Percentiles rank a stretch among this genome's conserved stretches.
Evolutionary conservation across 2,797 vertebrate species (phyloP).

Genomic region (Helicolenus hilgendorfi): DNA sequence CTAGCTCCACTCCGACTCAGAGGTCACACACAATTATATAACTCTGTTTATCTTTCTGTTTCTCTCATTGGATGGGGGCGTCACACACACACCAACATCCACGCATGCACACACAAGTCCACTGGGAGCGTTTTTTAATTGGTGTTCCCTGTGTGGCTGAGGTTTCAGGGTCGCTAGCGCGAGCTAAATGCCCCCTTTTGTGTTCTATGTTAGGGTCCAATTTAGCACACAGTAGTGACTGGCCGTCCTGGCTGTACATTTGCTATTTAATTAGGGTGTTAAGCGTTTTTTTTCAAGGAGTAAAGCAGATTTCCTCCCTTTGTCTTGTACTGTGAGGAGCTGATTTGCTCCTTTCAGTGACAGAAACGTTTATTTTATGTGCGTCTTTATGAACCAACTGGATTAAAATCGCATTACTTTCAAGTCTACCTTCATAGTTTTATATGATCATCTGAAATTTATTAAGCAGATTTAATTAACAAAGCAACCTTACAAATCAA

Average conservation of each 20-base stretch:
- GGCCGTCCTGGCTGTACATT: constrained; percentile 45
- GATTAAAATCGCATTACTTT: background rate
- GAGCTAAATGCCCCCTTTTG: constrained; percentile 66
- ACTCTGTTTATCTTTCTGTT: constrained; percentile 37
- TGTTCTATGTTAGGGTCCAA: constrained; percentile 66
- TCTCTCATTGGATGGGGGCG: constrained; percentile 7
- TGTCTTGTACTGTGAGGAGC: background rate
- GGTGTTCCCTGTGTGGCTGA: constrained; percentile 61
- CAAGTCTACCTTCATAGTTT: background rate
- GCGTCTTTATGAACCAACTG: background rate
- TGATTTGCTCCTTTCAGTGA: background rate
- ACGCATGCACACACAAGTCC: constrained; percentile 41
- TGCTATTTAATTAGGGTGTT: constrained; percentile 68
- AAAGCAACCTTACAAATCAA: constrained; percentile 12
- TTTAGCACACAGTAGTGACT: constrained; percentile 67
- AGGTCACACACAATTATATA: constrained; percentile 11
- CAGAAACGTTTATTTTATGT: background rate
- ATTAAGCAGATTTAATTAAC: constrained; percentile 2
- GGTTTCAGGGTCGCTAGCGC: constrained; percentile 57
- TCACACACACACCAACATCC: constrained; percentile 47
- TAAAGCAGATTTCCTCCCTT: constrained; percentile 3
- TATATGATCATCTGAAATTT: background rate
- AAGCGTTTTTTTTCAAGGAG: constrained; percentile 7
- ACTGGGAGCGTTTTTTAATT: constrained; percentile 75
- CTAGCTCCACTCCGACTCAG: background rate